Evolutionary conservation across 2,113 vertebrate species (phyloP).

Genomic region (Pteruthius melanotis): DNA sequence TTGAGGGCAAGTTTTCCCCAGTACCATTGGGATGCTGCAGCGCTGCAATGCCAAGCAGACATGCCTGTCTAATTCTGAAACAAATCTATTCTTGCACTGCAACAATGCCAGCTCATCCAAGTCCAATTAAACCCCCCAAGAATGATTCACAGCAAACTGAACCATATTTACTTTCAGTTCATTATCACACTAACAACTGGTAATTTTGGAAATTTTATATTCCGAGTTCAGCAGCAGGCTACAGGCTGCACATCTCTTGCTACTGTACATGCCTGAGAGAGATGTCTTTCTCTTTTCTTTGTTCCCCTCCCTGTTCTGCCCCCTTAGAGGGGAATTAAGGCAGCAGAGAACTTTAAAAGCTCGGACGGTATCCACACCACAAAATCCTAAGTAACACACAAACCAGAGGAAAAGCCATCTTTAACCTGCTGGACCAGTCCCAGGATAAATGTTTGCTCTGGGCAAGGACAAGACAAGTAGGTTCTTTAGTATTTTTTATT

Average conservation of each 20-base stretch:
- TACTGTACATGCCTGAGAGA: not conserved
- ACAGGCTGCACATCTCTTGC: not conserved
- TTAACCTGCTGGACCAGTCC: not conserved
- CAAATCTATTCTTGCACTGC: not conserved
- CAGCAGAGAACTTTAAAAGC: not conserved
- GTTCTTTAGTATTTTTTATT: not conserved
- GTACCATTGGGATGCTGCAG: not conserved
- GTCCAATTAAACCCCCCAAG: constrained; percentile 17
- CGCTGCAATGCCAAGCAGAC: not conserved
- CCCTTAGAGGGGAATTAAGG: not conserved
- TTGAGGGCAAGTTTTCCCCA: not conserved
- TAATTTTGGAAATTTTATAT: constrained; percentile 62
- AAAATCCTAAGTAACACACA: not conserved
- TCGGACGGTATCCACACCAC: not conserved
- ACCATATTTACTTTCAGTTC: constrained; percentile 65
- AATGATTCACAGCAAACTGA: constrained; percentile 6
- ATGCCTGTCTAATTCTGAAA: not conserved
- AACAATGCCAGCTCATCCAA: constrained; percentile 15
- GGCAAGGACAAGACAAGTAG: constrained; percentile 8
- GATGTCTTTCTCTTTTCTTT: not conserved
- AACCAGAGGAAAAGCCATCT: not conserved
- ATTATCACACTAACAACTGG: constrained; percentile 43
- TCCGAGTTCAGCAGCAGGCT: constrained; percentile 46
- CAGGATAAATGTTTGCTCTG: not conserved
- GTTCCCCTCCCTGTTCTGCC: not conserved